A percentile compares a stretch with the other conserved stretches of the same genome.
Evolutionary conservation across 2,113 vertebrate genomes (phyloP).

Genomic region (Cinclus cinclus): DNA sequence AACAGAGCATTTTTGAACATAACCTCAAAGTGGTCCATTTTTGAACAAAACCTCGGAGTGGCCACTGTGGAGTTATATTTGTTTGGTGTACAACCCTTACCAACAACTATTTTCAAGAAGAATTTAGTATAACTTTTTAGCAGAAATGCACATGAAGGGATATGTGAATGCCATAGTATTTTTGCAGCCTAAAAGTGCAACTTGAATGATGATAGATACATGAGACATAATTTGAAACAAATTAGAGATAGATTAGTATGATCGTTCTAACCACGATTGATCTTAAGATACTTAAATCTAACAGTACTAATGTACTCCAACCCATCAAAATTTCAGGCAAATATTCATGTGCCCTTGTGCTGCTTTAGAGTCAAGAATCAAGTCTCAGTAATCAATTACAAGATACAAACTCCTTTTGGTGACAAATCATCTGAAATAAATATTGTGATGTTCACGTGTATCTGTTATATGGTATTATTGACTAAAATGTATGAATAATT

Average conservation of each 20-base stretch:
- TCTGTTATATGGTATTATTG: neutral
- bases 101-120: neutral
- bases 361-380: neutral
- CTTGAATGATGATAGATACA: neutral
- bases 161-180: neutral
- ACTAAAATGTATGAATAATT: neutral
- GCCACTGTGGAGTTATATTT: neutral
- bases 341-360: neutral
- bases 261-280: neutral
- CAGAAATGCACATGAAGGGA: neutral
- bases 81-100: neutral
- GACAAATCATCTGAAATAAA: neutral
- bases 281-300: neutral
- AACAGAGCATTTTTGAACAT: neutral
- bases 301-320: neutral
- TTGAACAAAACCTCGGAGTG: neutral
- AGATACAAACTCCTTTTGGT: neutral
- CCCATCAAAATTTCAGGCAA: neutral
- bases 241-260: neutral
- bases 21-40: neutral
- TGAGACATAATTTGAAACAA: neutral
- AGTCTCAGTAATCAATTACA: neutral
- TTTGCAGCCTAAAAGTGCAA: neutral
- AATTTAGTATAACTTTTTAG: neutral
- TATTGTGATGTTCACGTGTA: neutral